phyloP scores from a whole-genome alignment of 1,140 invertebrate genomes.

The Cardiocondyla obscurior region DNA sequence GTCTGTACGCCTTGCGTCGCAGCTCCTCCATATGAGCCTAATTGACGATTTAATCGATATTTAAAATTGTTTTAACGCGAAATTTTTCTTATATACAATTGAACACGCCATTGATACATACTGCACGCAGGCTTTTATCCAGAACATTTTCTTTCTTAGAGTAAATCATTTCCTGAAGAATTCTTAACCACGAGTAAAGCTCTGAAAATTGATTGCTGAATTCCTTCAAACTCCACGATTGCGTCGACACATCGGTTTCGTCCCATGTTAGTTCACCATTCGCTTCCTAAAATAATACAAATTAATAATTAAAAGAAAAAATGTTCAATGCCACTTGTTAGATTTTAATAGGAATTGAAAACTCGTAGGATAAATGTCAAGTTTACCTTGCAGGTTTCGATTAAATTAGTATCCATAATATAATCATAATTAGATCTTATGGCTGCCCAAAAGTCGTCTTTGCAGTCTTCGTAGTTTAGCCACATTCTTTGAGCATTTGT shows the following conservation, averaged over 20 bases:
- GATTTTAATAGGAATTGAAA: neutral
- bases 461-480: constrained; percentile 87
- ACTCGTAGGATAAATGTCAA: constrained; percentile 5
- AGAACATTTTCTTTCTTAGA: constrained; percentile 89
- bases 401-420: constrained; percentile 96
- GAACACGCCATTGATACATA: constrained; percentile 76
- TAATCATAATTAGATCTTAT: constrained; percentile 95
- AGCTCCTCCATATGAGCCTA: constrained; percentile 91
- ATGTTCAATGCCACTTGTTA: constrained; percentile 43
- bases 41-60: constrained; percentile 56
- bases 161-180: constrained; percentile 90
- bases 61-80: neutral
- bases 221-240: constrained; percentile 89
- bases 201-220: constrained; percentile 92
- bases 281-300: constrained; percentile 88
- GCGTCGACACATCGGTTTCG: constrained; percentile 84
- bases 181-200: constrained; percentile 91
- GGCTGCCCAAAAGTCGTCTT: constrained; percentile 95
- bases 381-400: constrained; percentile 91
- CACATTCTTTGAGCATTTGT: constrained; percentile 88
- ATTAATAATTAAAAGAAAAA: constrained; percentile 6
- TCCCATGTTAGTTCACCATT: constrained; percentile 90
- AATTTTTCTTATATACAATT: neutral
- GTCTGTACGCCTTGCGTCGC: constrained; percentile 88
- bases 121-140: constrained; percentile 88